A percentile compares a stretch with the other conserved stretches of the same genome.
Evolutionary conservation across 1,140 invertebrate species (phyloP).

Genomic region (Drosophila lacertosa): DNA sequence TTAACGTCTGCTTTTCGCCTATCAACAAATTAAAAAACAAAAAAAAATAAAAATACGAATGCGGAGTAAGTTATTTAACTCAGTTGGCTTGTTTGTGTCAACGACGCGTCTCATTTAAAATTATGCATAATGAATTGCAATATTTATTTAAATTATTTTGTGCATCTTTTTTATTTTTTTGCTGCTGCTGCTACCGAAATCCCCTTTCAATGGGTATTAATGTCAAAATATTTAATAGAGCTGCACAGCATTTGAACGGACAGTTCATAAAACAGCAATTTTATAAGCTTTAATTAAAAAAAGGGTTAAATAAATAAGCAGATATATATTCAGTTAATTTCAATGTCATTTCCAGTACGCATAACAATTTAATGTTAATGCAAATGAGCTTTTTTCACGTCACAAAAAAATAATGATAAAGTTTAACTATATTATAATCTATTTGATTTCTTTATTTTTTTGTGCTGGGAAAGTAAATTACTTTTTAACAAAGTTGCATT

Average conservation of each 20-base stretch:
- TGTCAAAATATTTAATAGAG: constrained; percentile 47
- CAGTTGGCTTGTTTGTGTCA: constrained; percentile 61
- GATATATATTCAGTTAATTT: constrained; percentile 8
- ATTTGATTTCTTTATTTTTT: constrained; percentile 6
- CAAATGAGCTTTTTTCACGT: constrained; percentile 36
- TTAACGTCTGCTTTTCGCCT: constrained; percentile 17
- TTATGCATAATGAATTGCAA: constrained; percentile 41
- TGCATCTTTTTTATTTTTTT: too few relatives aligned
- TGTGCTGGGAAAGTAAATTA: constrained; percentile 3
- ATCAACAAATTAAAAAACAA: constrained; percentile 20
- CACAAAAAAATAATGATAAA: constrained; percentile 19
- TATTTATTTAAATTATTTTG: not conserved
- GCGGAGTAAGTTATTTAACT: not conserved
- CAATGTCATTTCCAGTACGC: constrained; percentile 47
- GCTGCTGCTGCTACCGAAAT: not conserved
- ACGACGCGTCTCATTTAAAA: constrained; percentile 10
- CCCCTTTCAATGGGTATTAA: constrained; percentile 59
- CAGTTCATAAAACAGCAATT: constrained; percentile 56
- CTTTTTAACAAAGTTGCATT: constrained; percentile 7
- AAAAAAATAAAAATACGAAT: not conserved
- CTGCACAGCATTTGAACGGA: constrained; percentile 20
- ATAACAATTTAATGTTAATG: constrained; percentile 34
- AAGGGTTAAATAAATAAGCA: not conserved
- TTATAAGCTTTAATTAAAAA: constrained; percentile 56
- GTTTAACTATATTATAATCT: constrained; percentile 8